A percentile compares a stretch with the other conserved stretches of the same genome.
phyloP scores from a whole-genome alignment of 1,140 invertebrate species.

The Manduca sexta region DNA sequence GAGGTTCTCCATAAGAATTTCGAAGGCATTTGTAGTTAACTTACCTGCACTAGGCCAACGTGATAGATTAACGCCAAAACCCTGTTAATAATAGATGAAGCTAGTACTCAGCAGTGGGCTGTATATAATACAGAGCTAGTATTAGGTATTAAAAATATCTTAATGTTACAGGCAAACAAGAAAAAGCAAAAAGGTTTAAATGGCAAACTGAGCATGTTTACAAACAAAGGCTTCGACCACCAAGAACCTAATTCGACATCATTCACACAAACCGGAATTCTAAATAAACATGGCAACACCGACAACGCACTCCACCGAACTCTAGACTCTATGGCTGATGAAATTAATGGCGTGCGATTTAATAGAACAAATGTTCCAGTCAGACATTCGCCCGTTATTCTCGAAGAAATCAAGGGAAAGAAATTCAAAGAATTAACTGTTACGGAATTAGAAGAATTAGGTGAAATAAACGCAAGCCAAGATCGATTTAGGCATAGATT shows the following conservation, averaged over 20 bases:
- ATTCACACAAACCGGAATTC: slow-evolving; percentile 40
- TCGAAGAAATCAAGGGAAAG: slow-evolving; percentile 43
- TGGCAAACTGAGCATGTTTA: slow-evolving; percentile 31
- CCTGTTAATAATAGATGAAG: too few species aligned
- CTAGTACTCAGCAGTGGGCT: too few species aligned
- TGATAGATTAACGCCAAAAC: too few species aligned
- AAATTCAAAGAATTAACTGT: slow-evolving; percentile 47
- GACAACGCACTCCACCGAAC: slow-evolving; percentile 50
- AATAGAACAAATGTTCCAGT: slow-evolving; percentile 10
- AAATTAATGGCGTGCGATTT: slow-evolving; percentile 19
- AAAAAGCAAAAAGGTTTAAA: slow-evolving; percentile 25
- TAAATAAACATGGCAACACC: slow-evolving; percentile 53
- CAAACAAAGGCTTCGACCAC: slow-evolving; percentile 37
- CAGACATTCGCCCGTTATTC: slow-evolving; percentile 12
- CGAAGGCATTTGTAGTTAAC: too few species aligned
- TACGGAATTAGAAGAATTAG: slow-evolving; percentile 38
- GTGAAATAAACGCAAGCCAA: slow-evolving; percentile 40
- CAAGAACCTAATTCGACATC: slow-evolving; percentile 10
- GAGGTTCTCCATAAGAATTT: too few species aligned
- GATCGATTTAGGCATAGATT: slow-evolving; percentile 52
- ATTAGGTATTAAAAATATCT: too few species aligned
- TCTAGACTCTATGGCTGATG: slow-evolving; percentile 49
- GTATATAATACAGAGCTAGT: too few species aligned
- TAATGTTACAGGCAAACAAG: slow-evolving; percentile 28
- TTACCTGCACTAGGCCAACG: too few species aligned